Base-by-base conservation (phyloP, 2,113 vertebrate species). In the Chlorodrepanis virens region DNA sequence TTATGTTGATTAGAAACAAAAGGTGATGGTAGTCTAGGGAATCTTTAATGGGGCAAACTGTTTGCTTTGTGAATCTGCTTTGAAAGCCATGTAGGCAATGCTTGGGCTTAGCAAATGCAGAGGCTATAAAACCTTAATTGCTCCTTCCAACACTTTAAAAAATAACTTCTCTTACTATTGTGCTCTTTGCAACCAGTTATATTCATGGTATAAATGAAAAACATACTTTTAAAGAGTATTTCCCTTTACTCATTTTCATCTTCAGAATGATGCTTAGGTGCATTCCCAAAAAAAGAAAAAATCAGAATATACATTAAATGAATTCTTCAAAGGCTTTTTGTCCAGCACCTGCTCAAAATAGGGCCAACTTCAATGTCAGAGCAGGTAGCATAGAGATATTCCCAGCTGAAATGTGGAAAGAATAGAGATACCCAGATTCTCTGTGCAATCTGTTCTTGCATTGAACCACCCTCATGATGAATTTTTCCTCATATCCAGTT, bases 51-150 rank as follows among this genome's bases (percentile, higher is more conserved):
- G 79, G 72, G n/a, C 40, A 53, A 67, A 18, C 35, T 39, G 78
- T 65, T 96, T 81, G 31, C 37, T 87, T 84, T 90, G 56, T 45
- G 60, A 56, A 75, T 89, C 69, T 89, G 1, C 52, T 95, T 94
- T 93, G 68, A 95, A 94, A 83, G 27, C 22, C 53, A 7, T 18
- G 25, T 19, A 80, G 37, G 50, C 90, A 95, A 85, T n/a, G 2
- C 40, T 83, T 52, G 53, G 63, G 14, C 15, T 97, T 83, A 45
- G 37, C 92, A 85, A 91, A 67, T 69, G 49, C 52, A 89, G 65
- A 94, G 90, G 56, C 40, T 83, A 65, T 90, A 83, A 97, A 88
- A 52, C 6, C 24, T 87, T 94, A 69, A 87, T 88, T 90, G 24
- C 11, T 83, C 39, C 42, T 82, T 60, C 47, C 65, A 93, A 92